Conservation (phyloP, 2,888 invertebrate species). For the Osmoderma eremita region DNA sequence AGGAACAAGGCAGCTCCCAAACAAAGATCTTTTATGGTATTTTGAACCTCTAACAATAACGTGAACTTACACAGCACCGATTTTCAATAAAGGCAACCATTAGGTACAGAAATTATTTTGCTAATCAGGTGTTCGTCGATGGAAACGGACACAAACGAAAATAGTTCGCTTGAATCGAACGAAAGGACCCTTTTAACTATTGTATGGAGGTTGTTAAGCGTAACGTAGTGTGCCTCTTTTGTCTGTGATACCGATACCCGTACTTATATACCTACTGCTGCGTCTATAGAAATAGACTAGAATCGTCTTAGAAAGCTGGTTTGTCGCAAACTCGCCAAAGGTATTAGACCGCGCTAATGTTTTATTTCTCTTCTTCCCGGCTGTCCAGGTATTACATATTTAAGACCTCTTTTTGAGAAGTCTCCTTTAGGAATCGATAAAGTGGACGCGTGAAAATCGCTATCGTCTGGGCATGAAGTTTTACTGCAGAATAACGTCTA, state of each 20-base stretch:
- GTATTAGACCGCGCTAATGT: too few species aligned
- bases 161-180: conserved; percentile 21
- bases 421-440: too few species aligned
- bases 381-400: too few species aligned
- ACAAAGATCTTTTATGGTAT: conserved; percentile 18
- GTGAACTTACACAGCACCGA: conserved; percentile 21
- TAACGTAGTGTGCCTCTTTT: conserved; percentile 11
- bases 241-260: conserved; percentile 9
- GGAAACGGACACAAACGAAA: conserved; percentile 16
- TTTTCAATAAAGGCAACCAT: conserved; percentile 30
- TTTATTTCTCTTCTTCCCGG: too few species aligned
- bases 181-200: not conserved
- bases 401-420: too few species aligned
- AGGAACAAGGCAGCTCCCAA: conserved; percentile 9
- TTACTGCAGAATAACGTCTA: too few species aligned
- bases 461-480: too few species aligned
- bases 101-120: conserved; percentile 31
- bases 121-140: conserved; percentile 31
- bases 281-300: conserved; percentile 7
- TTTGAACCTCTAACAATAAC: conserved; percentile 24
- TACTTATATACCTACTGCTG: not conserved
- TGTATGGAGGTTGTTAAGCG: conserved; percentile 21
- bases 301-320: too few species aligned
- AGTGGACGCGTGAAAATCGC: too few species aligned
- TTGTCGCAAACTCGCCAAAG: too few species aligned